A percentile compares a stretch with the other conserved stretches of the same genome.
These are phyloP conservation scores for Rhinoraja longicauda DNA, from an alignment of 2,797 vertebrate genomes.

Conservation along the genomic window DNA sequence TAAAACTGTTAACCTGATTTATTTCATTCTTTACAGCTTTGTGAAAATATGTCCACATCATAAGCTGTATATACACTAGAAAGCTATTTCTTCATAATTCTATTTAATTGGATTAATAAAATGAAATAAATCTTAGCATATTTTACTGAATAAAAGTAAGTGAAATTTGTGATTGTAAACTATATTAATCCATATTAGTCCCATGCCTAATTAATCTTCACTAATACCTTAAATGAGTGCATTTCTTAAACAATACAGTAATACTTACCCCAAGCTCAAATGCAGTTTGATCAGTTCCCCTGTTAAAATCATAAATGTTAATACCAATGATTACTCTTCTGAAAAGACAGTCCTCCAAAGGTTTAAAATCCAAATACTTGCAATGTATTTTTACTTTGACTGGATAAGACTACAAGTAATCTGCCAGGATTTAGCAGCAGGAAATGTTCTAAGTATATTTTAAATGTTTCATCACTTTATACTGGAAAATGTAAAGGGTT, in stretches of 20 bases:
- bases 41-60: conserved; percentile 98
- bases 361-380: conserved; percentile 99
- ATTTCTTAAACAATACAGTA: conserved; percentile 99
- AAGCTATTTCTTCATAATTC: conserved; percentile 96
- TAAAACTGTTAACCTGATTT: conserved; percentile 99
- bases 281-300: conserved; percentile 99
- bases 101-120: conserved; percentile 99
- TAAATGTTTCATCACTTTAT: conserved; percentile 30
- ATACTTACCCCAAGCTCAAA: conserved; percentile 99
- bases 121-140: conserved; percentile 99
- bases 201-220: conserved; percentile 99
- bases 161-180: conserved; percentile 90
- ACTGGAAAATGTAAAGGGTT: conserved; percentile 4
- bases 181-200: conserved; percentile 99
- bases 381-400: conserved; percentile 99
- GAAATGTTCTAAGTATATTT: conserved; percentile 80
- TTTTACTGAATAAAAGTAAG: conserved; percentile 94
- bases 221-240: conserved; percentile 99
- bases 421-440: conserved; percentile 89
- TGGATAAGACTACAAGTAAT: conserved; percentile 95
- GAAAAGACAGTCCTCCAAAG: conserved; percentile 97
- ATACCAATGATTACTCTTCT: conserved; percentile 99
- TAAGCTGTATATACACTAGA: conserved; percentile 98
- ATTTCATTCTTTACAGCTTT: conserved; percentile 99
- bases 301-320: conserved; percentile 98